These are phyloP conservation scores for Triplophysa siluroides DNA, from an alignment of 2,113 vertebrate species.

Conservation along the genomic window DNA sequence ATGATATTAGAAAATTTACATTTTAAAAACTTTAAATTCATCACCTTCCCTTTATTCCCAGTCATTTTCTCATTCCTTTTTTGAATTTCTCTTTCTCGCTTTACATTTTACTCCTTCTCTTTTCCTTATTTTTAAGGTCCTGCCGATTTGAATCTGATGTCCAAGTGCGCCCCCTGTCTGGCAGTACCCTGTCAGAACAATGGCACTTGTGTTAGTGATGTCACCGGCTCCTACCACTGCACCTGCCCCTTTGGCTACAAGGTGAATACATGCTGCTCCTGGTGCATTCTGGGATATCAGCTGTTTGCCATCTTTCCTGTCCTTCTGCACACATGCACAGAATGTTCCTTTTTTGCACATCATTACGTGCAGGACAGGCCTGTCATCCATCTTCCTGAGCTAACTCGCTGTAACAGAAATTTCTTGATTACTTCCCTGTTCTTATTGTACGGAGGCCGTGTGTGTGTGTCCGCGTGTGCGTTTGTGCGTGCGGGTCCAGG, in stretches of 20 bases:
- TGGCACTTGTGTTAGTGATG: conserved; percentile 84
- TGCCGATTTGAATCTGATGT: conserved; percentile 79
- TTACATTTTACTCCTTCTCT: conserved; percentile 11
- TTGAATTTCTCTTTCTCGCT: background rate
- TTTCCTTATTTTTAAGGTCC: conserved; percentile 74
- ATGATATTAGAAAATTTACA: background rate
- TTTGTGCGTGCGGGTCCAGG: conserved; percentile 32
- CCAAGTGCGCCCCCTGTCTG: conserved; percentile 94
- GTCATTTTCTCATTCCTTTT: background rate
- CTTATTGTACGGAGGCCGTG: conserved; percentile 11
- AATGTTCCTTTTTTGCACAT: conserved; percentile 33
- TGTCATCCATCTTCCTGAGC: conserved; percentile 50
- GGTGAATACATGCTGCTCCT: conserved; percentile 70
- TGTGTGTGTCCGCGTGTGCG: background rate
- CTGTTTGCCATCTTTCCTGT: background rate
- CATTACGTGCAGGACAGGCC: conserved; percentile 34
- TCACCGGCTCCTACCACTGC: conserved; percentile 83
- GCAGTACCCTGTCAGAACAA: conserved; percentile 90
- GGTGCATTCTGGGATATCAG: background rate
- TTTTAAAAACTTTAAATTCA: too few species aligned
- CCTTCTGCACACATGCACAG: background rate
- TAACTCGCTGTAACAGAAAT: conserved; percentile 39
- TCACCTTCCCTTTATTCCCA: background rate
- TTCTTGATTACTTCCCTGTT: conserved; percentile 30
- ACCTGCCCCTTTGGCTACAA: conserved; percentile 92